Evolutionary conservation across 2,113 vertebrate genomes (phyloP), one percentile per base, ranked within the genome.

Genomic region (Semnopithecus entellus): DNA sequence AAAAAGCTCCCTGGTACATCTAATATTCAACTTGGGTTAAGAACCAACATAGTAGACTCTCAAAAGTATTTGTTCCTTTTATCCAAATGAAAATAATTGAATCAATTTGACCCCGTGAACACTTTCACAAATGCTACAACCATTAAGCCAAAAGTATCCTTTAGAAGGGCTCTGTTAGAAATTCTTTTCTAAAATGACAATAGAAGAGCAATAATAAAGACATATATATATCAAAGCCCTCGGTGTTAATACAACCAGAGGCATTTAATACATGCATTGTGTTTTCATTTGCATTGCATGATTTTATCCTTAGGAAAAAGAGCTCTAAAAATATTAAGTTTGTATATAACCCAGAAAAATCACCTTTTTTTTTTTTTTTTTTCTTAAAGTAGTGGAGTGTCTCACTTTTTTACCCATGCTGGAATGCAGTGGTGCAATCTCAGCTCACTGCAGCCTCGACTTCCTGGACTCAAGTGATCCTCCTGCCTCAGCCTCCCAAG

Each of bases 11-110:
- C 57, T 80, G 3, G 35, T 45, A 35, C 85, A 96, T 57, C 57
- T 92, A 94, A 88, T 79, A 86, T 72, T 90, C 59, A 95, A 95
- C 20, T 48, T 30, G 23, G 57, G 79, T 92, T 88, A 94, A 97
- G 72, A 94, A 96, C n/a, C 52, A 87, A 91, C 70, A 76, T 40
- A 84, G 72, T 52, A 94, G 80, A 70, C 61, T 92, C 75, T 96
- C 68, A 95, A 91, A 94, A 94, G 73, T 92, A 68, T 96, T 97
- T 94, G 35, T 94, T 92, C 61, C 72, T 95, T 97, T 97, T 32
- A 92, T 90, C 45, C 23, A 96, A 91, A 97, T 61, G 78, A 97
- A 95, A 94, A 96, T 93, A 98, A 97, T 95, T 90, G 81, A 94
- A 95, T 96, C 93, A 90, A 17, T 94, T 97, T 96, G 88, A 97